Evolutionary conservation across 1,140 invertebrate genomes (phyloP), one percentile per base, ranked within the genome.

Genomic region (Penaeus japonicus): DNA sequence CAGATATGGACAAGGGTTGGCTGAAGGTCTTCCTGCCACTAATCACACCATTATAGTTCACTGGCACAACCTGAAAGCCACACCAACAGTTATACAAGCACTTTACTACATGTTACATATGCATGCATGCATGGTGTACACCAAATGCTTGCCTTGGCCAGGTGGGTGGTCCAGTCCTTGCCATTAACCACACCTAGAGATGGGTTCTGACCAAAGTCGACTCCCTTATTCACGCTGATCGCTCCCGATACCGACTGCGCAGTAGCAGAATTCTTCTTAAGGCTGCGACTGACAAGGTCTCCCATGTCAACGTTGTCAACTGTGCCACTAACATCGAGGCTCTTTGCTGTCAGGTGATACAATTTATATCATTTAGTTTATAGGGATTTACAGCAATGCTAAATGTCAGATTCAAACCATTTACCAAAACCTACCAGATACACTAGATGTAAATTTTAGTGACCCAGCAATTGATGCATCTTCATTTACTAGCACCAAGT

Each of bases 291-390:
- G 53, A 83, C 12, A 17, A 88, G 73, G 4, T 78, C 73, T 1
- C 53, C 22, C 1, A 88, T 2, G 32, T 88, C 24, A 30, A 88
- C 35, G 1, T 70, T 70, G 55, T 88, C 87, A 17, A 88, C 47
- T 22, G 53, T n/a, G 4, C 87, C 87, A 59, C 80, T 84, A 22
- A 88, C 87, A 32, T 88, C 30, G 15, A 88, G 81, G 30, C 22
- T 22, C 2, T n/a, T 47, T 4, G 83, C 87, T 88, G 86, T 27
- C 39, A 53, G 77, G 5, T 27, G 24, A 62, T 4, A 2, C 32
- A 27, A n/a, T 0, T 47, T 47, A 7, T 7, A 47, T 47, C 47
- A 10, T 39, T 39, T 39, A 39, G 12, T 7, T 39, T 0, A 39
- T 39, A 10, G 4, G 12, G 12, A 39, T 7, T 39, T 39, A 39